Evolutionary conservation across 2,888 invertebrate species (phyloP).

Genomic region (Rhagonycha fulva): DNA sequence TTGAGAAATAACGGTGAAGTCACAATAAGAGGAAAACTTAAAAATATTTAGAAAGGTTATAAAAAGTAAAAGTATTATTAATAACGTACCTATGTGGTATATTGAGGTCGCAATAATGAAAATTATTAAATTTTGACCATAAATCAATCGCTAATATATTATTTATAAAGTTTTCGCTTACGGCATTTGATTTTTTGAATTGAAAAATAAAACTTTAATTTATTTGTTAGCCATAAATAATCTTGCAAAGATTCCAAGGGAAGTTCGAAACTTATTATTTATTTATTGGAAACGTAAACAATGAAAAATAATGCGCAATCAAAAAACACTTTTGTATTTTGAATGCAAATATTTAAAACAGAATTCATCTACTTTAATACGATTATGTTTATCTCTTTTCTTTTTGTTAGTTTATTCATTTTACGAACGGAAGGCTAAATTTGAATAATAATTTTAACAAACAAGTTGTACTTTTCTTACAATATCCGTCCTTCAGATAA

Average conservation of each 20-base stretch:
- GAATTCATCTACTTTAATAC: neutral
- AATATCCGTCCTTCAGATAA: too few relatives aligned
- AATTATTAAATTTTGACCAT: neutral
- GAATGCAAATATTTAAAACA: neutral
- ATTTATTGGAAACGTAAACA: neutral
- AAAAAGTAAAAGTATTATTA: too few relatives aligned
- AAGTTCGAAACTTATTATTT: neutral
- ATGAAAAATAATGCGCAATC: neutral
- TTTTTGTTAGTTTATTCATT: neutral
- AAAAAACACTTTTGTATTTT: neutral
- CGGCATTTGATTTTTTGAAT: neutral
- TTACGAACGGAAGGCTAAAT: neutral
- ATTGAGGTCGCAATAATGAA: neutral
- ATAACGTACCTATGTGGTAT: too few relatives aligned
- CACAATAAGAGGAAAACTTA: too few relatives aligned
- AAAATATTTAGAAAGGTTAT: neutral
- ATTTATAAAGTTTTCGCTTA: neutral
- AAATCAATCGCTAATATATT: neutral
- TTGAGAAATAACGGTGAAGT: too few relatives aligned
- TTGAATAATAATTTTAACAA: slow-evolving; percentile 1
- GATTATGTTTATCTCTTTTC: neutral
- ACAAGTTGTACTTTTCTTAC: neutral
- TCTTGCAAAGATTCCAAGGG: neutral
- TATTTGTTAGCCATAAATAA: neutral
- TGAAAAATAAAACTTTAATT: neutral